A percentile compares a stretch with the other conserved stretches of the same genome.
phyloP scores from a whole-genome alignment of 1,140 invertebrate species.

The Pseudomyrmex pallidus region DNA sequence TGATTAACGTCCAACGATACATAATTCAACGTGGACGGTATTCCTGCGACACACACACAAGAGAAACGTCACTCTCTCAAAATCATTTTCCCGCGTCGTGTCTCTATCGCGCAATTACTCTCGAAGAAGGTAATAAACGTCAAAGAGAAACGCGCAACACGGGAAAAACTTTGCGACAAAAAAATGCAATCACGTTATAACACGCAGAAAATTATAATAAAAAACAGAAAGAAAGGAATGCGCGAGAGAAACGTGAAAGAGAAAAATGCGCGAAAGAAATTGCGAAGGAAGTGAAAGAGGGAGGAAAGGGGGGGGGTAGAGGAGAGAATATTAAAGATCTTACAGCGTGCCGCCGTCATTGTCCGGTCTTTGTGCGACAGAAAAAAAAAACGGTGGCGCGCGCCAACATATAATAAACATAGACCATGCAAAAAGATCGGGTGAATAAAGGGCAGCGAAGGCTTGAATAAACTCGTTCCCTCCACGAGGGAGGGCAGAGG shows the following conservation, averaged over 20 bases:
- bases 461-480: slow-evolving; percentile 74
- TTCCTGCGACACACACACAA: slow-evolving; percentile 88
- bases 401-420: slow-evolving; percentile 72
- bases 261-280: slow-evolving; percentile 8
- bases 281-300: slow-evolving; percentile 1
- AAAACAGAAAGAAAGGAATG: slow-evolving; percentile 22
- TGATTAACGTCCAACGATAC: slow-evolving; percentile 88
- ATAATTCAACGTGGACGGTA: slow-evolving; percentile 92
- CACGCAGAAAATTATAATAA: not conserved
- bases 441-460: slow-evolving; percentile 59
- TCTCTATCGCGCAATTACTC: no score
- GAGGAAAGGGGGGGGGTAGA: slow-evolving; percentile 16
- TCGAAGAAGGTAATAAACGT: no score
- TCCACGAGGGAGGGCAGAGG: not conserved
- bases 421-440: slow-evolving; percentile 59
- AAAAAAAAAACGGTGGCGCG: slow-evolving; percentile 73
- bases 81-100: not conserved
- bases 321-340: slow-evolving; percentile 53
- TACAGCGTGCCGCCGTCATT: slow-evolving; percentile 65
- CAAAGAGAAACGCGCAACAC: not conserved
- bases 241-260: slow-evolving; percentile 10
- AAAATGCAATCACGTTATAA: not conserved
- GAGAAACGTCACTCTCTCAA: slow-evolving; percentile 10
- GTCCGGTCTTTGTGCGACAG: slow-evolving; percentile 56
- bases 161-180: not conserved